Conservation (phyloP, 2,888 invertebrate genomes). For the Desoria tigrina region DNA sequence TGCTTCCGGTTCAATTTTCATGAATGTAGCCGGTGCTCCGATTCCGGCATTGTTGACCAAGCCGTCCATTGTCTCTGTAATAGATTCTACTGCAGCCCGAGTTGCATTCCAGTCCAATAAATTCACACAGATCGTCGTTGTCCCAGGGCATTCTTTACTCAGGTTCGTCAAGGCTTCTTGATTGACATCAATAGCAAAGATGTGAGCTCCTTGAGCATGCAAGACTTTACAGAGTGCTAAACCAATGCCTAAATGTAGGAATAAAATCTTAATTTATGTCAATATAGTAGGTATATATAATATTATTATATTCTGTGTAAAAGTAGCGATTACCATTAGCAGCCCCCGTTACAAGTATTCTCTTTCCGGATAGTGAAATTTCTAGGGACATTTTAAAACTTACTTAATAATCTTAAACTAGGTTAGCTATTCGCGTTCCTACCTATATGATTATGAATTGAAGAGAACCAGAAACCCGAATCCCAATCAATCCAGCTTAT, state of each 20-base stretch:
- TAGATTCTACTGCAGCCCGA: slow-evolving; percentile 62
- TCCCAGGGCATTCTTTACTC: slow-evolving; percentile 62
- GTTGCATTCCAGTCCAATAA: slow-evolving; percentile 75
- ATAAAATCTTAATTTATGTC: not conserved
- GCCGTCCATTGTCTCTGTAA: slow-evolving; percentile 72
- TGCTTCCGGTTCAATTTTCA: slow-evolving; percentile 67
- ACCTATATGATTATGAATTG: no score
- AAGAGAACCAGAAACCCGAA: no score
- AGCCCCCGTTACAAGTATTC: slow-evolving; percentile 82
- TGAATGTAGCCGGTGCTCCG: slow-evolving; percentile 69
- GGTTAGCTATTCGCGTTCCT: no score
- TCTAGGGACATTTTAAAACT: slow-evolving; percentile 59
- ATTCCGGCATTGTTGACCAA: slow-evolving; percentile 89
- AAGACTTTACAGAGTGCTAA: slow-evolving; percentile 59
- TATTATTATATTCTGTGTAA: no score
- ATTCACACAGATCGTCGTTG: slow-evolving; percentile 70
- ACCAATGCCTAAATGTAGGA: slow-evolving; percentile 63
- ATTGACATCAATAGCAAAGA: slow-evolving; percentile 75
- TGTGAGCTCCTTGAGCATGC: slow-evolving; percentile 62
- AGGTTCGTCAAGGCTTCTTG: slow-evolving; percentile 67
- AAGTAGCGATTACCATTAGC: slow-evolving; percentile 74
- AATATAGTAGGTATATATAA: not conserved
- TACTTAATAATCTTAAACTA: not conserved
- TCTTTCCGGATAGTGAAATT: slow-evolving; percentile 71
- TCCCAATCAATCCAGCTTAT: no score